phyloP scores from a whole-genome alignment of 2,797 vertebrate genomes.

The Anas georgica region DNA sequence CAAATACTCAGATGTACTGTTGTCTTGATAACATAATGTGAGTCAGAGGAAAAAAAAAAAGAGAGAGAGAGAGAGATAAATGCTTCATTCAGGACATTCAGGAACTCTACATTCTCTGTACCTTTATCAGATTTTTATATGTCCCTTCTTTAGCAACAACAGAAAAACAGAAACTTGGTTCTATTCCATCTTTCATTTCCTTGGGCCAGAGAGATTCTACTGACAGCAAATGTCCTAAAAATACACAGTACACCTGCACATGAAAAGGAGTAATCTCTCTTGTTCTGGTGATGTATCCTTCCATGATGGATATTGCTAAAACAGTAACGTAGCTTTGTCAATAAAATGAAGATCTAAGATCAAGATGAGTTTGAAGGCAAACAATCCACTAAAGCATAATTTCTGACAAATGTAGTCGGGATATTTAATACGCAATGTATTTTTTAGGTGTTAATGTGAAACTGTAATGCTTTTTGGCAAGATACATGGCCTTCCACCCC shows the following conservation, averaged over 20 bases:
- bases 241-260: neutral
- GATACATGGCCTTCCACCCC: rapidly evolving
- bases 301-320: neutral
- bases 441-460: neutral
- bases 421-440: neutral
- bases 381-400: rapidly evolving
- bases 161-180: neutral
- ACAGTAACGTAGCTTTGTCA: neutral
- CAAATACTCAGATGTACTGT: neutral
- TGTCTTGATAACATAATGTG: neutral
- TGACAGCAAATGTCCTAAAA: neutral
- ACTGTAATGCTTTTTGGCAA: neutral
- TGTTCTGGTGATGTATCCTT: neutral
- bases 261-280: rapidly evolving
- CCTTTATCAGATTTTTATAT: neutral
- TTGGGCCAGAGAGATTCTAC: neutral
- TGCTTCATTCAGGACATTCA: neutral
- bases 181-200: neutral
- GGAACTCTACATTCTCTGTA: neutral
- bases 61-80: neutral
- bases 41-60: neutral
- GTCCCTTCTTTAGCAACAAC: neutral
- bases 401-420: neutral
- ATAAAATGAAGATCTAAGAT: neutral
- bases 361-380: neutral